Evolutionary conservation across 2,888 invertebrate species (phyloP), one percentile per base, ranked within the genome.

Genomic region (Chymomyza procnemis): DNA sequence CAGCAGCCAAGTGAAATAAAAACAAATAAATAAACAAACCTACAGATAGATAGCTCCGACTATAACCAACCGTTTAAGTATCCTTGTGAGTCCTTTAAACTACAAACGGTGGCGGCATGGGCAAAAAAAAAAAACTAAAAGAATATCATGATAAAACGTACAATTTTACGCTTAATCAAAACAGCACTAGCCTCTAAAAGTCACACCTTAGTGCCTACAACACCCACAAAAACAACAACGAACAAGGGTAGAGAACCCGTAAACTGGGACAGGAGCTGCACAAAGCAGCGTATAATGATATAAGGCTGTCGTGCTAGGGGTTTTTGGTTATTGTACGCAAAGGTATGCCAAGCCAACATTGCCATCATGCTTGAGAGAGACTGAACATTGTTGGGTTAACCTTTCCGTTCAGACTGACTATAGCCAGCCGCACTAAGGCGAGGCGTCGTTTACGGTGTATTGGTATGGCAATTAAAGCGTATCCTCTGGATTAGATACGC

Each of bases 141-240:
- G 71, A 75, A 84, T 81, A 26, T 80, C 79, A 76, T 85, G 85
- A 81, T 81, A 82, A 85, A 85, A 79, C 78, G 76, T 78, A 46
- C 84, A 75, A 85, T 83, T 83, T 83, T 85, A 83, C 85, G 85
- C 85, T 75, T 85, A 85, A 83, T 83, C 85, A 56, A 22, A 55
- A 50, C 6, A 62, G 19, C 79, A 74, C 83, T 77, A 74, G 67
- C 77, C 75, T 74, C 72, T 69, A 76, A 78, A 83, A 79, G 73
- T 83, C 80, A 83, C 83, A 83, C 83, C 83, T 78, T 70, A 19
- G 2, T 21, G 57, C 12, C 61, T 64, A 34, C 69, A 69, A 70
- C 74, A 76, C 80, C 65, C 69, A 69, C 72, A 55, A 63, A 60
- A 64, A 6, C 14, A 50, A 18, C 50, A 19, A 56, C 65, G 47